Base-by-base conservation (phyloP, 2,888 invertebrate species). In the Lithophane ornitopus region DNA sequence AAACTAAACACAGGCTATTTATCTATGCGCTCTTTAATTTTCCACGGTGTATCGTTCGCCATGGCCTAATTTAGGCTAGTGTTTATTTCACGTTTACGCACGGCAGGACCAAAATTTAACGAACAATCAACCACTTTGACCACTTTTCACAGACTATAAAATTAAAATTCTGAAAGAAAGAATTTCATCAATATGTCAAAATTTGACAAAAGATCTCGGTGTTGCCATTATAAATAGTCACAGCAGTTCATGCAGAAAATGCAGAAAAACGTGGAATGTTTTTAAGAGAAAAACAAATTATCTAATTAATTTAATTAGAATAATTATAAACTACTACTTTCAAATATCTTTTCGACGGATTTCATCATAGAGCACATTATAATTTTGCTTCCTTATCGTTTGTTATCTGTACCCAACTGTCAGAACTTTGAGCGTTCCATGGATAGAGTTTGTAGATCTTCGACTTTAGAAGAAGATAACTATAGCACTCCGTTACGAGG, bases 1-100 rank as follows among this genome's bases (percentile, higher is more conserved):
- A 89, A 91, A 90, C 87, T 87, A 85, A 91, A 88, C 87, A 88
- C 90, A 82, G 86, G 80, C 85, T 91, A 91, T 89, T 90, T 93
- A 76, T 88, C 80, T 81, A 72, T 87, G 72, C 83, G 85, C 85
- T 81, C 77, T 87, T 86, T 80, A 85, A 85, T 87, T 89, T 84
- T 80, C 86, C 84, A 87, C 83, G 83, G 85, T 79, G 86, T 91
- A 88, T 88, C 83, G 82, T 89, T 90, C 91, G 91, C 94, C 95
- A 95, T 95, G 92, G 92, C 92, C 93, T 91, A 91, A 89, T 93
- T 94, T 90, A 84, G 86, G 86, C 84, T 82, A 90, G 88, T 93
- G 92, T 94, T 94, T 94, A 92, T 94, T 93, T 93, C 89, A 90
- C 89, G 87, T 89, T 88, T 81, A 82, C 81, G 78, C 71, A 85